Base-by-base conservation (phyloP, 2,797 vertebrate species). In the Tachyglossus aculeatus region DNA sequence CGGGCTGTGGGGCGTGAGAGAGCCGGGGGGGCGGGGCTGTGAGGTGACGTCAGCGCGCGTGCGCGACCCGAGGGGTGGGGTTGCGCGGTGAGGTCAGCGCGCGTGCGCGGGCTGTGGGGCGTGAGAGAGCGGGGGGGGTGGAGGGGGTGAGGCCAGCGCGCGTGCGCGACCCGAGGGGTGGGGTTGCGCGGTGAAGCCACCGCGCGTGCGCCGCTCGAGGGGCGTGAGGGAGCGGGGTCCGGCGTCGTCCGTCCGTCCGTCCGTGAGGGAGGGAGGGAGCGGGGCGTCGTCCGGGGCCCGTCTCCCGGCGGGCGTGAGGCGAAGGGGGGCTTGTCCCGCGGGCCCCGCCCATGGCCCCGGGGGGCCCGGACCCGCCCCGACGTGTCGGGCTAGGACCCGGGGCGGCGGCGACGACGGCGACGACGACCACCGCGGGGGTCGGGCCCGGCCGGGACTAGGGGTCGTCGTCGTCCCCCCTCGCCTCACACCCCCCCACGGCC, bases 131-230 rank as follows among this genome's bases (percentile, higher is more conserved):
- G 21, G 74, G 78, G 82, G 7, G 47, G 0, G 27, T 67, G 13
- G 51, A 53, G 31, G 55, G 40, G 80, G 39, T 21, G 24, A 39
- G 32, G 24, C 45, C 40, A 4, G 61, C 24, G 51, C 12, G 29
- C 50, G 14, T 76, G 78, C 69, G 61, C 44, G 43, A 77, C 83
- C 77, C 81, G 84, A 78, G 50, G 65, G 72, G 80, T 81, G 69
- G 78, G 83, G 66, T 74, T 71, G 79, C 71, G 62, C 72, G 71
- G 67, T 36, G 64, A 47, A 72, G 44, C 59, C 74, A 50, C 50
- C 52, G 88, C 85, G 86, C 84, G 81, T 81, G 53, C 54, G 70
- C 57, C 53, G 86, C 88, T 89, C 89, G 86, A 84, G 89, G 79
- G 78, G 83, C 74, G 83, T 73, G 80, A 71, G 77, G 48, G 70